A percentile compares a stretch with the other conserved stretches of the same genome.
Evolutionary conservation across 92 coral and sea anemone species (phyloP).

Genomic region (Epizoanthus illoricatus): DNA sequence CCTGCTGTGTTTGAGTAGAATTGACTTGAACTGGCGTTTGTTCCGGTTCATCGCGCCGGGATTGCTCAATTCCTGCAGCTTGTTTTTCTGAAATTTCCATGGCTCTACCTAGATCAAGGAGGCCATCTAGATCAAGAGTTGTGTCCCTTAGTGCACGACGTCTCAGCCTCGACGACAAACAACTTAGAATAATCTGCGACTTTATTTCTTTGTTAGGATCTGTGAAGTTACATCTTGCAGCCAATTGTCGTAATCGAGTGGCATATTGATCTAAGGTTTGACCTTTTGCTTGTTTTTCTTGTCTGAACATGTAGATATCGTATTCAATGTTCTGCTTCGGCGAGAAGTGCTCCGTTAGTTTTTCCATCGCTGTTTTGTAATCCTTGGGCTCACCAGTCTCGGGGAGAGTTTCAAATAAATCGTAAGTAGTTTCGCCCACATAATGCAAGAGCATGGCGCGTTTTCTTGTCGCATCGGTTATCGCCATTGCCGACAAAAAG

Average conservation of each 20-base stretch:
- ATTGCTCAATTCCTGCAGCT: constrained; percentile 24
- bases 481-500: constrained; percentile 8
- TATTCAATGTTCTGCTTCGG: constrained; percentile 33
- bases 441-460: constrained; percentile 32
- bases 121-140: constrained; percentile 22
- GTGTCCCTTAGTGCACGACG: constrained; percentile 38
- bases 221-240: constrained; percentile 24
- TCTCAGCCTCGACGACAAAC: constrained; percentile 23
- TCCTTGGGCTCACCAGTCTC: too few species aligned
- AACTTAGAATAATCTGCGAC: constrained; percentile 41
- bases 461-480: constrained; percentile 1
- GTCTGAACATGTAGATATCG: constrained; percentile 36
- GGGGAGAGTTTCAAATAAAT: constrained; percentile 36
- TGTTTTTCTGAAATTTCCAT: constrained; percentile 35
- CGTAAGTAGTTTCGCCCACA: constrained; percentile 27
- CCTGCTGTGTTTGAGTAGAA: too few species aligned
- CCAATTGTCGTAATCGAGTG: constrained; percentile 38
- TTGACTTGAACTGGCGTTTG: too few species aligned
- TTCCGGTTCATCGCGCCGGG: background rate
- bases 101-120: constrained; percentile 30
- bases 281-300: constrained; percentile 30
- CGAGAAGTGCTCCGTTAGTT: background rate
- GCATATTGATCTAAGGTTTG: constrained; percentile 34
- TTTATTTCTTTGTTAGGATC: constrained; percentile 29
- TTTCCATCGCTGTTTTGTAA: constrained; percentile 33